Evolutionary conservation across 1,140 invertebrate species (phyloP).

Genomic region (fruit fly (Drosophila melanogaster)): DNA sequence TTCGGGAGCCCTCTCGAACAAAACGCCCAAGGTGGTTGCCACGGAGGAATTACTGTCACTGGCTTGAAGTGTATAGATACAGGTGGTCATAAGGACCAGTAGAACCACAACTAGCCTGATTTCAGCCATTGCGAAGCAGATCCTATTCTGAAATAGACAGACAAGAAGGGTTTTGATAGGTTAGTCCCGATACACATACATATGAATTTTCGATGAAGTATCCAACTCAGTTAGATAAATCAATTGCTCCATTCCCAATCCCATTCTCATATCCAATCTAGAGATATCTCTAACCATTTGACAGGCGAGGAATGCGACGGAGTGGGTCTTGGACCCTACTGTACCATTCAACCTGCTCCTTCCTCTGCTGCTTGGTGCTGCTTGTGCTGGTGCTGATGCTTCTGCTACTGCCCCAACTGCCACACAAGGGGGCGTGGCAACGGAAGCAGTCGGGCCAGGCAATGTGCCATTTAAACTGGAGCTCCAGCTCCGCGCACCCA

Average conservation of each 20-base stretch:
- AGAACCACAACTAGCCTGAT: not conserved
- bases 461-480: slow-evolving; percentile 79
- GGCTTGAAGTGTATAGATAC: not conserved
- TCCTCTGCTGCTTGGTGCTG: not conserved
- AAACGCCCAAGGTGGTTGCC: slow-evolving; percentile 82
- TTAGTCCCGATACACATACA: no score
- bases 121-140: slow-evolving; percentile 3
- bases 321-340: slow-evolving; percentile 46
- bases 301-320: slow-evolving; percentile 32
- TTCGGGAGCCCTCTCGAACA: slow-evolving; percentile 88
- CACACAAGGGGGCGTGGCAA: slow-evolving; percentile 66
- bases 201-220: not conserved
- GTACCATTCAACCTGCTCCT: slow-evolving; percentile 50
- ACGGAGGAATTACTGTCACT: slow-evolving; percentile 2
- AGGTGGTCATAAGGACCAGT: slow-evolving; percentile 8
- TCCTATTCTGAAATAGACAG: slow-evolving; percentile 14
- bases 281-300: not conserved
- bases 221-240: not conserved
- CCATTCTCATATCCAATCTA: no score
- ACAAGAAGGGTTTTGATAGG: no score
- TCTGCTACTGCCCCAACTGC: slow-evolving; percentile 22
- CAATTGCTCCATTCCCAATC: not conserved
- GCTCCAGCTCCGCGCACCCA: slow-evolving; percentile 25
- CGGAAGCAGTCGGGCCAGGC: slow-evolving; percentile 66
- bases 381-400: not conserved